phyloP scores from a whole-genome alignment of 2,888 invertebrate species.

The Ophion ventricosus region DNA sequence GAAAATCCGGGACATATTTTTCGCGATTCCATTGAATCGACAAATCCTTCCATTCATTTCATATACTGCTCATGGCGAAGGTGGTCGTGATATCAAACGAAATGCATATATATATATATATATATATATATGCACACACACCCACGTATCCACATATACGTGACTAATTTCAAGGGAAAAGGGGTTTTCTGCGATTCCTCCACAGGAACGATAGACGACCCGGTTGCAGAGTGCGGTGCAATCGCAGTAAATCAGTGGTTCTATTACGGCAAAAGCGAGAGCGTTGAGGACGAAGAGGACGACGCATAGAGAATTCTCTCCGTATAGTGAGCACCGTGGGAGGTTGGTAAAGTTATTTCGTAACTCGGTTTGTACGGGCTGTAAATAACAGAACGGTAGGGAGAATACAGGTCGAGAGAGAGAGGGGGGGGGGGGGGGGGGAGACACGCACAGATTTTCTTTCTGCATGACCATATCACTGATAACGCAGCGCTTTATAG shows the following conservation, averaged over 20 bases:
- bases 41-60: conserved; percentile 33
- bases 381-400: conserved; percentile 69
- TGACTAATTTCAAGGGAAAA: conserved; percentile 67
- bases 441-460: background rate
- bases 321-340: conserved; percentile 28
- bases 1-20: conserved; percentile 50
- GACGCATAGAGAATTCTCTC: conserved; percentile 33
- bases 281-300: conserved; percentile 54
- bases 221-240: conserved; percentile 57
- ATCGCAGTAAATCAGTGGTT: conserved; percentile 73
- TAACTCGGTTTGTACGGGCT: conserved; percentile 60
- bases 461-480: conserved; percentile 15
- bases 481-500: conserved; percentile 26
- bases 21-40: conserved; percentile 47
- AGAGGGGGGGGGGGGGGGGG: conserved; percentile 11
- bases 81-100: conserved; percentile 11
- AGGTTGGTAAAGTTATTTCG: conserved; percentile 55
- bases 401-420: conserved; percentile 7
- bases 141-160: background rate
- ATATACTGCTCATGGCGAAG: conserved; percentile 13
- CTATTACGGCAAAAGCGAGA: conserved; percentile 70
- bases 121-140: conserved; percentile 20
- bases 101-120: conserved; percentile 15
- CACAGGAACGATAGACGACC: conserved; percentile 64
- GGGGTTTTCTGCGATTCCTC: conserved; percentile 59